These are phyloP conservation scores for Adelges cooleyi DNA, from an alignment of 1,140 invertebrate genomes.

Conservation along the genomic window DNA sequence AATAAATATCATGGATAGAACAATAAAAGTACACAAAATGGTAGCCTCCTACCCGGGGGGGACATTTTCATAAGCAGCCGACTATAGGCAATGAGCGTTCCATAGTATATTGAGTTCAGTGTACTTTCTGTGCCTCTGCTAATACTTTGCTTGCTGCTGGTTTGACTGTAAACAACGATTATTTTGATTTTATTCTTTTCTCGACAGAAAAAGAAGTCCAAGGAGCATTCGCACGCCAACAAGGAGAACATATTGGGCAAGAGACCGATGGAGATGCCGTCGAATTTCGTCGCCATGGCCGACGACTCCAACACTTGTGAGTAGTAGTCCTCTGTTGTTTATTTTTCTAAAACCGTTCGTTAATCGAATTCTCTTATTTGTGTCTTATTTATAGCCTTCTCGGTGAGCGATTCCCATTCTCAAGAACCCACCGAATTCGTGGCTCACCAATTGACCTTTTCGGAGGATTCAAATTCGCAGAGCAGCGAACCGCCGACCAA, in stretches of 20 bases:
- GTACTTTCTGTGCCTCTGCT: no score
- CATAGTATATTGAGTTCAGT: no score
- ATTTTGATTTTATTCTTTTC: no score
- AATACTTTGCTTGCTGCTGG: no score
- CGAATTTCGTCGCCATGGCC: conserved; percentile 65
- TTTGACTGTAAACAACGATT: no score
- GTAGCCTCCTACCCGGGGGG: no score
- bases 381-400: conserved; percentile 55
- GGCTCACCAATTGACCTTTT: conserved; percentile 65
- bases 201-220: conserved; percentile 49
- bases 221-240: conserved; percentile 44
- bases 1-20: no score
- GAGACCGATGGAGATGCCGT: conserved; percentile 61
- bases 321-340: conserved; percentile 33
- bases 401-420: conserved; percentile 62
- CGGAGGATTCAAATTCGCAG: conserved; percentile 80
- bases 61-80: no score
- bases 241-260: conserved; percentile 63
- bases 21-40: no score
- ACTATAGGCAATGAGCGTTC: no score
- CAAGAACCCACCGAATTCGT: conserved; percentile 75
- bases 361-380: not conserved
- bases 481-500: conserved; percentile 67
- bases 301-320: conserved; percentile 83
- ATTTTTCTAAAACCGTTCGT: conserved; percentile 1